phyloP scores from a whole-genome alignment of 2,797 vertebrate genomes.

The Varecia variegata region DNA sequence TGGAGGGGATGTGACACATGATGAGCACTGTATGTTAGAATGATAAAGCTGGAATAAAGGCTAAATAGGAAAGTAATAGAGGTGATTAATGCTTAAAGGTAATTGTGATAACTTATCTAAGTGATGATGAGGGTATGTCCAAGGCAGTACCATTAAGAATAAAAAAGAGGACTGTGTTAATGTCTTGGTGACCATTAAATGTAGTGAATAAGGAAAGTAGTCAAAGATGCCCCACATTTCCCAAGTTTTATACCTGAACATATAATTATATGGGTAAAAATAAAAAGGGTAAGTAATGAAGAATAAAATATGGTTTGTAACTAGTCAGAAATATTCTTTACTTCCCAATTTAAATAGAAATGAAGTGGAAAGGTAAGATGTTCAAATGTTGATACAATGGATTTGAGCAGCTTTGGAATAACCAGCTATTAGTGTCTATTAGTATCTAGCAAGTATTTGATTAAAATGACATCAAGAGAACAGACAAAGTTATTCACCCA shows the following conservation, averaged over 20 bases:
- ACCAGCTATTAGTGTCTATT: not conserved
- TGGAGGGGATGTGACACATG: not conserved
- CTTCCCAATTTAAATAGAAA: not conserved
- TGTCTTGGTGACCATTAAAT: not conserved
- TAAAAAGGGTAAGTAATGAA: not conserved
- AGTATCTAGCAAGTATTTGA: not conserved
- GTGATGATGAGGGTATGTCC: not conserved
- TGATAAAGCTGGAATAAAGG: not conserved
- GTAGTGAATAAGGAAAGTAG: not conserved
- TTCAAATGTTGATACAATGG: not conserved
- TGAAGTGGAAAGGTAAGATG: not conserved
- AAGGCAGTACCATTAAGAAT: not conserved
- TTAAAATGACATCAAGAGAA: not conserved
- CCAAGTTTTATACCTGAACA: not conserved
- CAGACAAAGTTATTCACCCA: not conserved
- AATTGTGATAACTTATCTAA: not conserved
- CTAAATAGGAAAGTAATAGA: not conserved
- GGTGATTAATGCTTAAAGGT: not conserved
- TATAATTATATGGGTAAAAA: not conserved
- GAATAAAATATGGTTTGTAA: not conserved
- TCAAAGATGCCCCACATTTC: not conserved
- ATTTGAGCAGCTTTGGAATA: not conserved
- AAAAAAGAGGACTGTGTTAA: not conserved
- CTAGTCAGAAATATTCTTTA: not conserved
- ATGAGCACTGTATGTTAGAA: not conserved